Conservation (phyloP, 2,113 vertebrate genomes). For the Butorides virescens region DNA sequence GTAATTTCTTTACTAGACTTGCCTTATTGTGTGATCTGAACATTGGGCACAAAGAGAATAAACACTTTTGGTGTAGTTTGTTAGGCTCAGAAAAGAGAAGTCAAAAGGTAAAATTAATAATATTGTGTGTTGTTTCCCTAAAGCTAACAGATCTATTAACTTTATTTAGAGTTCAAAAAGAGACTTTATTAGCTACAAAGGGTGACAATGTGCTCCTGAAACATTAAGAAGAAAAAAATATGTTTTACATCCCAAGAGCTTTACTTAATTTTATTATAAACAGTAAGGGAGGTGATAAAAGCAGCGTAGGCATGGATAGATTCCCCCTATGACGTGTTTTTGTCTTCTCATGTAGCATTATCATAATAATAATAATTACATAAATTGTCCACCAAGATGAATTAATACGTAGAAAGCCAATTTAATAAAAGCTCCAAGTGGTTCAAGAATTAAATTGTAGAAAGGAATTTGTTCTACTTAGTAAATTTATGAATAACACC, state of each 20-base stretch:
- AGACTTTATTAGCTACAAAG: not conserved
- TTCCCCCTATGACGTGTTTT: not conserved
- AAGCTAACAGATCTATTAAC: not conserved
- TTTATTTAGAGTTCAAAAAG: not conserved
- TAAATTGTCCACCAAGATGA: not conserved
- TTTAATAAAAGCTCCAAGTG: not conserved
- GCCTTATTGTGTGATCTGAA: not conserved
- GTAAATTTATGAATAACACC: not conserved
- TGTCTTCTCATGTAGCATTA: not conserved
- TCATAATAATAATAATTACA: not conserved
- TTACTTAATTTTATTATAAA: not conserved
- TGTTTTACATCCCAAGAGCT: not conserved
- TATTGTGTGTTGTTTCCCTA: not conserved
- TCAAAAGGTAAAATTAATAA: not conserved
- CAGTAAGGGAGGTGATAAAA: not conserved
- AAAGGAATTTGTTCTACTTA: not conserved
- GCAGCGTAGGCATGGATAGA: not conserved
- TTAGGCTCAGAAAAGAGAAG: not conserved
- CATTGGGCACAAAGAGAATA: not conserved
- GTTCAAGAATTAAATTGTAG: not conserved
- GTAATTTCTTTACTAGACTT: not conserved
- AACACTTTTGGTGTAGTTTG: not conserved
- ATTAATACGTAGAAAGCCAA: not conserved
- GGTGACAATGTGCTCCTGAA: not conserved
- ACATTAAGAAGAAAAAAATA: not conserved